phyloP scores from a whole-genome alignment of 2,888 invertebrate genomes.

The Agelastica alni region DNA sequence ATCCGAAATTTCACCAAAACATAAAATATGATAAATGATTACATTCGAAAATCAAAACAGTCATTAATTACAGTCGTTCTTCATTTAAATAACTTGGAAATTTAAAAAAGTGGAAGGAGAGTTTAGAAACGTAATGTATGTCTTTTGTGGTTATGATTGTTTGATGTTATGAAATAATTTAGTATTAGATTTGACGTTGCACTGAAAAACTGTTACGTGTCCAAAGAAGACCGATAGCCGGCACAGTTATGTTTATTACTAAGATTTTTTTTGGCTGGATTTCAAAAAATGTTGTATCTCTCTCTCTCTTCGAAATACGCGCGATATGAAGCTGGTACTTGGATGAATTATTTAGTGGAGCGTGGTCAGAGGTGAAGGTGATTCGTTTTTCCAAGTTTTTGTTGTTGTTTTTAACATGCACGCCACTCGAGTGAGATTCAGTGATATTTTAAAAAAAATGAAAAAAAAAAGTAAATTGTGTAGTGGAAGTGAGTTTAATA shows the following conservation, averaged over 20 bases:
- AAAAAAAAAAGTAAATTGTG: constrained; percentile 20
- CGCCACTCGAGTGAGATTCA: constrained; percentile 10
- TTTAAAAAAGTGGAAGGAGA: background rate
- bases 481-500: constrained; percentile 11
- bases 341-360: constrained; percentile 14
- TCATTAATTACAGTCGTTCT: too few relatives aligned
- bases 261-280: constrained; percentile 9
- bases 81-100: too few relatives aligned
- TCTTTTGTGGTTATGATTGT: constrained; percentile 7
- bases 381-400: constrained; percentile 3
- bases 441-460: constrained; percentile 20
- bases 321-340: constrained; percentile 6
- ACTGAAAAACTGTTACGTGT: background rate
- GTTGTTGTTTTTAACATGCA: constrained; percentile 11
- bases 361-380: constrained; percentile 15
- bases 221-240: background rate
- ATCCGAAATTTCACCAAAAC: too few relatives aligned
- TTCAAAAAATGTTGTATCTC: constrained; percentile 6
- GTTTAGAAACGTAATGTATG: constrained; percentile 4
- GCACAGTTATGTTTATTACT: constrained; percentile 2
- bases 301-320: background rate
- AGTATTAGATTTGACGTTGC: constrained; percentile 9
- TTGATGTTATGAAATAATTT: constrained; percentile 1
- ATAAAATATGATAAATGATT: too few relatives aligned
- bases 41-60: too few relatives aligned